Evolutionary conservation across 2,113 vertebrate genomes (phyloP).

Genomic region (Toxotes chatareus): DNA sequence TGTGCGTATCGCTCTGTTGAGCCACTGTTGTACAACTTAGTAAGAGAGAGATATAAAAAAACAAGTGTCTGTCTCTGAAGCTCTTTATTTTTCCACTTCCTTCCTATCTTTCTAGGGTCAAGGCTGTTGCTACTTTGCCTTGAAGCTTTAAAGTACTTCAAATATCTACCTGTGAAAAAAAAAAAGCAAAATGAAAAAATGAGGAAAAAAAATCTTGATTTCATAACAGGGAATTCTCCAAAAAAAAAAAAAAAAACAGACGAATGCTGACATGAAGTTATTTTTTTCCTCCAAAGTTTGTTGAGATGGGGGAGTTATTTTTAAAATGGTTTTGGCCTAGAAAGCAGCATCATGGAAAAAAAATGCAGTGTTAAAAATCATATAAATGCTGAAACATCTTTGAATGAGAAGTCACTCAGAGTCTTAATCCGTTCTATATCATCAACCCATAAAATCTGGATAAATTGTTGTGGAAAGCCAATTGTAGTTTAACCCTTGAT

Average conservation of each 20-base stretch:
- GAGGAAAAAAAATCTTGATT: background rate
- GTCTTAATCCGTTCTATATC: background rate
- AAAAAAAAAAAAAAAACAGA: background rate
- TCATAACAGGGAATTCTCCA: background rate
- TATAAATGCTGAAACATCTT: conserved; percentile 9
- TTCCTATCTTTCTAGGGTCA: conserved; percentile 23
- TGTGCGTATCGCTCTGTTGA: background rate
- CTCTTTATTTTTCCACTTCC: conserved; percentile 14
- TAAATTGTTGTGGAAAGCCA: background rate
- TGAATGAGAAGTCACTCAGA: background rate
- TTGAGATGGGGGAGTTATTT: conserved; percentile 10
- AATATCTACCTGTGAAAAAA: background rate
- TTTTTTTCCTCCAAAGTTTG: conserved; percentile 20
- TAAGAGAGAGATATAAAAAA: background rate
- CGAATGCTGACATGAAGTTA: background rate
- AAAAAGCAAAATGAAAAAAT: conserved; percentile 2
- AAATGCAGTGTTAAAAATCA: conserved; percentile 3
- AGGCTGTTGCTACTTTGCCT: conserved; percentile 3
- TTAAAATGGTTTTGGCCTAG: conserved; percentile 16
- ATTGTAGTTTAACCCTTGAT: background rate
- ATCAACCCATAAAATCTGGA: background rate
- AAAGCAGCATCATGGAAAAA: conserved; percentile 12
- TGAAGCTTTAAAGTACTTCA: conserved; percentile 19
- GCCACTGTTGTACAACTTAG: background rate
- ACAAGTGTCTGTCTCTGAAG: background rate